Conservation (phyloP, 2,113 vertebrate genomes). For the Pluvialis apricaria region DNA sequence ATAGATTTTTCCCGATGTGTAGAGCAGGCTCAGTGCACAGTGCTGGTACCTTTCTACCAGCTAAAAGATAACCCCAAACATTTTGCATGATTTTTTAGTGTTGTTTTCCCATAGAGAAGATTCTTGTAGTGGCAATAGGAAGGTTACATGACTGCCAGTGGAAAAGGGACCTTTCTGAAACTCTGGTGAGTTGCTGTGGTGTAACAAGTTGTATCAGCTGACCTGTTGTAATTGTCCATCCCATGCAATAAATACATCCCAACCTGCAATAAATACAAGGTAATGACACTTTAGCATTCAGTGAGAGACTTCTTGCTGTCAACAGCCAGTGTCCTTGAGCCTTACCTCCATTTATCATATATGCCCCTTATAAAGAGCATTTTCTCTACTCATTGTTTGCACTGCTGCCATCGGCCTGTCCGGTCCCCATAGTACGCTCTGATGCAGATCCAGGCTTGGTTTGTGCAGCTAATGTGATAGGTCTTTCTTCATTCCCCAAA, state of each 20-base stretch:
- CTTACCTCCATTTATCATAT: background rate
- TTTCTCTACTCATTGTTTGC: background rate
- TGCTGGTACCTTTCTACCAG: background rate
- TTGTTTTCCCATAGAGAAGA: background rate
- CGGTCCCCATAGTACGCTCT: background rate
- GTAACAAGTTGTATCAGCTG: background rate
- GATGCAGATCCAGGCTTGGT: background rate
- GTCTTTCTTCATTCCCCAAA: conserved; percentile 1
- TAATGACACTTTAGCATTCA: background rate
- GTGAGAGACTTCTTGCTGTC: background rate
- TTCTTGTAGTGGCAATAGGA: background rate
- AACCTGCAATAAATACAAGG: background rate
- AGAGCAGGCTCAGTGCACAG: background rate
- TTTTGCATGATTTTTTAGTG: background rate
- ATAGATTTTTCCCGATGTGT: background rate
- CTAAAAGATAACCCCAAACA: background rate
- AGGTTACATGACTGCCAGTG: background rate
- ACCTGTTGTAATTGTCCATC: background rate
- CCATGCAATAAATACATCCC: background rate
- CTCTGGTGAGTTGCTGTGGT: background rate
- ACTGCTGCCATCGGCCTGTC: background rate
- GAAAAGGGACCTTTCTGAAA: background rate
- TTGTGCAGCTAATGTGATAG: background rate
- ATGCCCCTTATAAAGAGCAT: background rate
- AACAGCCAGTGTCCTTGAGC: background rate